Conservation (phyloP, 2,888 invertebrate genomes). For the Mayetiola destructor region DNA sequence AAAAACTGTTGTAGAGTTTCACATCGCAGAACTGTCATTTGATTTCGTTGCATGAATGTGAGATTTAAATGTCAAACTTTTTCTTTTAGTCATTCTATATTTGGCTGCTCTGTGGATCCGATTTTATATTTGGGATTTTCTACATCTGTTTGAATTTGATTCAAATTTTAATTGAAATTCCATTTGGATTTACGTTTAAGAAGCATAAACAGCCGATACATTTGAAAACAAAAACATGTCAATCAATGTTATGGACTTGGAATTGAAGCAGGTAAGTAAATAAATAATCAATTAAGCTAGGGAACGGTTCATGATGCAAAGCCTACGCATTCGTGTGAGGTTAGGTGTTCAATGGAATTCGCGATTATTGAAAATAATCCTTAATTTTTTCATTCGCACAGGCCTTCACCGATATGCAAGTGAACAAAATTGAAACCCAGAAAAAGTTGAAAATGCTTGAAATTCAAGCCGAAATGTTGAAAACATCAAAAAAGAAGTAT, state of each 20-base stretch:
- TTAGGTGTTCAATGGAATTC: not conserved
- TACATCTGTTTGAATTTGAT: too few relatives aligned
- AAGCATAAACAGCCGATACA: not conserved
- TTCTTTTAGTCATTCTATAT: too few relatives aligned
- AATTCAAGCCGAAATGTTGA: constrained; percentile 57
- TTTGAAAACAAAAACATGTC: not conserved
- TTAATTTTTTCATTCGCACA: constrained; percentile 22
- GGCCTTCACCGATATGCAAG: constrained; percentile 68
- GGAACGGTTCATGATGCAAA: not conserved
- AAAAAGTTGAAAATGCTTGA: constrained; percentile 63
- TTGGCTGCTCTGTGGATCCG: too few relatives aligned
- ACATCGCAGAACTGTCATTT: too few relatives aligned
- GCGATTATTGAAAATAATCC: not conserved
- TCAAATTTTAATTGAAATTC: too few relatives aligned
- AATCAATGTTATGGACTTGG: constrained; percentile 29
- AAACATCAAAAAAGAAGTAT: constrained; percentile 53
- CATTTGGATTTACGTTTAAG: not conserved
- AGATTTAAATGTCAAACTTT: too few relatives aligned
- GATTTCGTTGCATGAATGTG: too few relatives aligned
- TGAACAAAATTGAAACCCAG: constrained; percentile 60
- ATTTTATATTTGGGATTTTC: too few relatives aligned
- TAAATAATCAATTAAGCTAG: too few relatives aligned
- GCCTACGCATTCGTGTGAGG: not conserved
- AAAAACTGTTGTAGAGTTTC: too few relatives aligned
- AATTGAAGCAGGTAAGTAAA: constrained; percentile 30